Evolutionary conservation across 37 sponge, comb jelly and placozoan species (phyloP).

Genomic region (Beroe forskalii): DNA sequence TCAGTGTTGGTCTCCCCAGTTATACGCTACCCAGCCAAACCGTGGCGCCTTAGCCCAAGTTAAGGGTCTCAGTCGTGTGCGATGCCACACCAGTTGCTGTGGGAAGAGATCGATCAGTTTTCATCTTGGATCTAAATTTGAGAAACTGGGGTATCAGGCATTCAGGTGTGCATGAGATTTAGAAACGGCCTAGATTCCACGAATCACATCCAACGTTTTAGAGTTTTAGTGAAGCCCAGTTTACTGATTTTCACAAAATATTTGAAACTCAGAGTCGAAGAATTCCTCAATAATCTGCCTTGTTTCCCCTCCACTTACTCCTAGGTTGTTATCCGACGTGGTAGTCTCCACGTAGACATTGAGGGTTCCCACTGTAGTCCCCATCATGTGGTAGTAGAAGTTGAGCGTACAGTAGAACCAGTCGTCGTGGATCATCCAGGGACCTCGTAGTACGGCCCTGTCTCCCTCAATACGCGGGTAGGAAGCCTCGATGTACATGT

Average conservation of each 20-base stretch:
- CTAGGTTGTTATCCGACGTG: neutral
- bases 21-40: constrained; percentile 26
- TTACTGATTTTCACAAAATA: neutral
- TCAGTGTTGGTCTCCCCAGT: neutral
- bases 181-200: neutral
- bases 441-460: constrained; percentile 64
- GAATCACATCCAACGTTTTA: neutral
- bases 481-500: constrained; percentile 70
- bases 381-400: constrained; percentile 71
- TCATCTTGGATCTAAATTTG: neutral
- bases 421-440: constrained; percentile 29
- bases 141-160: neutral
- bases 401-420: constrained; percentile 64
- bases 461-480: constrained; percentile 67
- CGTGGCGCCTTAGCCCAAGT: constrained; percentile 49
- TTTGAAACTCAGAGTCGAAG: no score
- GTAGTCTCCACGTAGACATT: constrained; percentile 48
- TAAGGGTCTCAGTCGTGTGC: constrained; percentile 42
- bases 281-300: no score
- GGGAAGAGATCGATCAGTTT: neutral
- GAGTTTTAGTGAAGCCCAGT: neutral
- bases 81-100: constrained; percentile 25
- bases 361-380: constrained; percentile 65
- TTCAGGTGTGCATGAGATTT: neutral
- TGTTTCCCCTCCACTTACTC: no score